phyloP scores from a whole-genome alignment of 2,888 invertebrate species.

The Agelastica alni region DNA sequence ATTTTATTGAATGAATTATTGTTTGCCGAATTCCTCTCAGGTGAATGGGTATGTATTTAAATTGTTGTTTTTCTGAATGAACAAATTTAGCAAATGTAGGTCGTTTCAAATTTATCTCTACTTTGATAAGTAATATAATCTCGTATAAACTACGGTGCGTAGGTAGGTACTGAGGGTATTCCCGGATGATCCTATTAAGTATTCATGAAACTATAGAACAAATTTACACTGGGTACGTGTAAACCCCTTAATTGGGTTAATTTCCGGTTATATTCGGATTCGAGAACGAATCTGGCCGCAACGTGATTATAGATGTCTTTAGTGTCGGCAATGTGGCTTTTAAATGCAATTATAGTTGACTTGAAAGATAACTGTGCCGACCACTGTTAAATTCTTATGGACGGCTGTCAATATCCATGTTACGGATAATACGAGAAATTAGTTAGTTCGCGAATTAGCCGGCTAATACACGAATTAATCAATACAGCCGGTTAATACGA shows the following conservation, averaged over 20 bases:
- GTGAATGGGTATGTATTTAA: no score
- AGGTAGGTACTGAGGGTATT: not conserved
- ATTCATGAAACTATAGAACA: constrained; percentile 10
- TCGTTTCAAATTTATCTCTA: not conserved
- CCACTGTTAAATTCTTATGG: no score
- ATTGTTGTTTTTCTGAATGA: no score
- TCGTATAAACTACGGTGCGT: not conserved
- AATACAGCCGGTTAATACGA: no score
- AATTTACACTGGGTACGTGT: constrained; percentile 14
- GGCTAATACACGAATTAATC: no score
- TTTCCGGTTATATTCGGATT: constrained; percentile 9
- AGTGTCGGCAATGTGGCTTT: not conserved
- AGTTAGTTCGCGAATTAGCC: no score
- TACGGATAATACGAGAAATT: no score
- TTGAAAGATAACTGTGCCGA: no score
- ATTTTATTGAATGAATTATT: no score
- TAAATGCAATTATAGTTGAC: constrained; percentile 5
- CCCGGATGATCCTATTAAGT: constrained; percentile 4
- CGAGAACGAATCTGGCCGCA: constrained; percentile 7
- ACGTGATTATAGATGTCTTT: constrained; percentile 10
- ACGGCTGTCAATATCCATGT: no score
- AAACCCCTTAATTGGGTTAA: constrained; percentile 15
- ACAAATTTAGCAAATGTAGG: not conserved
- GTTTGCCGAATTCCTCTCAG: no score
- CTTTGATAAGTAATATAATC: not conserved